Percentiles rank a stretch among this genome's conserved stretches.
Conservation (phyloP, 2,797 vertebrate genomes). For the Botia kubotai region DNA sequence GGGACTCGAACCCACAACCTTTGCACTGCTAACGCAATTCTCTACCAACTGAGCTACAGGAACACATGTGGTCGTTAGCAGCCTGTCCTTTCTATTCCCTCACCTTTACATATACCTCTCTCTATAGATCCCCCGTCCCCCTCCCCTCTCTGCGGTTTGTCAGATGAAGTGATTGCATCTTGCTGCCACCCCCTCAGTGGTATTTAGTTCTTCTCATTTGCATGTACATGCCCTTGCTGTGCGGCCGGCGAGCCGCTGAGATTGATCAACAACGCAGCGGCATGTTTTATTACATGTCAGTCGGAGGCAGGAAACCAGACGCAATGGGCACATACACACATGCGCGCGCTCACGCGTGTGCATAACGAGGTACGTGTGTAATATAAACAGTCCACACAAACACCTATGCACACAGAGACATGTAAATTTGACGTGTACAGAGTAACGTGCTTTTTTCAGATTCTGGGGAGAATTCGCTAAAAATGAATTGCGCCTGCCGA, state of each 20-base stretch:
- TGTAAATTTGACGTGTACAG: slow-evolving; percentile 12
- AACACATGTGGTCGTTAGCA: slow-evolving; percentile 57
- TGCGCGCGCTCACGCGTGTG: slow-evolving; percentile 37
- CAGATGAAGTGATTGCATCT: slow-evolving; percentile 79
- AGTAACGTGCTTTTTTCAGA: neutral
- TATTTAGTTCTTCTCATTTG: slow-evolving; percentile 95
- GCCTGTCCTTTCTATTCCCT: slow-evolving; percentile 61
- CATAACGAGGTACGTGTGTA: slow-evolving; percentile 43
- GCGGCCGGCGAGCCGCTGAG: slow-evolving; percentile 87
- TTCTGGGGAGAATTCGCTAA: neutral
- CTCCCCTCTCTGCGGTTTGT: slow-evolving; percentile 74
- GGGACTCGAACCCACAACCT: no score
- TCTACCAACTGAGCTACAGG: no score
- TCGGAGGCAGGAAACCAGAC: slow-evolving; percentile 64
- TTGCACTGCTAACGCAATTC: no score
- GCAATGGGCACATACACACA: slow-evolving; percentile 54
- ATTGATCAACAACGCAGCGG: slow-evolving; percentile 93
- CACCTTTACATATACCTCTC: slow-evolving; percentile 70
- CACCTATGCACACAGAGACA: neutral
- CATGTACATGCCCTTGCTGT: slow-evolving; percentile 97
- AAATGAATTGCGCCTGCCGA: neutral
- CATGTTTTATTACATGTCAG: slow-evolving; percentile 91
- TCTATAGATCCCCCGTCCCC: slow-evolving; percentile 61
- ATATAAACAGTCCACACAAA: slow-evolving; percentile 22
- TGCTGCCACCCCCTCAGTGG: slow-evolving; percentile 85